phyloP scores from a whole-genome alignment of 2,888 invertebrate genomes.

The Teleiodes luculella region DNA sequence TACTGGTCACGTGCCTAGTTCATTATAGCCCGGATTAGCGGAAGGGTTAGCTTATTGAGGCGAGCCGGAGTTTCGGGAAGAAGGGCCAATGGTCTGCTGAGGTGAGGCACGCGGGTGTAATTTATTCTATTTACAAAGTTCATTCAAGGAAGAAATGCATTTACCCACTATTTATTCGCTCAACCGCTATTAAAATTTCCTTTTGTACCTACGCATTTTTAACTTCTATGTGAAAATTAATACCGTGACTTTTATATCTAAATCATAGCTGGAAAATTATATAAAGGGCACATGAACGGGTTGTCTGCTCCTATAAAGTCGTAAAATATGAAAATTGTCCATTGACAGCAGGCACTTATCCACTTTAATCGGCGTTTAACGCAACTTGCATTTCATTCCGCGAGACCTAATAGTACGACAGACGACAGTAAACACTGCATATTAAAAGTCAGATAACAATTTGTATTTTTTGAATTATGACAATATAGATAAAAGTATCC shows the following conservation, averaged over 20 bases:
- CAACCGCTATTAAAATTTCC: neutral
- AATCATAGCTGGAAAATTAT: too few relatives aligned
- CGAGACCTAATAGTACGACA: too few relatives aligned
- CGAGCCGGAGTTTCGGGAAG: slow-evolving; percentile 34
- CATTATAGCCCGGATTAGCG: slow-evolving; percentile 63
- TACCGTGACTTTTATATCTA: too few relatives aligned
- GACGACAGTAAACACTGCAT: neutral
- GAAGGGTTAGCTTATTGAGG: slow-evolving; percentile 56
- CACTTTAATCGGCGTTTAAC: slow-evolving; percentile 13
- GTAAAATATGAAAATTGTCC: slow-evolving; percentile 16
- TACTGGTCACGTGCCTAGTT: slow-evolving; percentile 42
- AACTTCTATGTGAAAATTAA: too few relatives aligned
- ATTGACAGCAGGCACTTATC: neutral
- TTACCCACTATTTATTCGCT: neutral
- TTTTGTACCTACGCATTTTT: neutral
- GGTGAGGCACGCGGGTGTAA: neutral
- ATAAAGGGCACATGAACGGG: too few relatives aligned
- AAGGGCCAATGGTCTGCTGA: slow-evolving; percentile 6
- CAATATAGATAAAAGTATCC: slow-evolving; percentile 13
- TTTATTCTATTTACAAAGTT: slow-evolving; percentile 1
- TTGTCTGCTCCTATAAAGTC: neutral
- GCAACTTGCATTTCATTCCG: too few relatives aligned
- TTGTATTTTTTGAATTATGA: neutral
- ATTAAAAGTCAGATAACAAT: neutral
- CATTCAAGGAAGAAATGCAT: neutral